Evolutionary conservation across 1,140 invertebrate species (phyloP), one percentile per base, ranked within the genome.

Genomic region (Triops longicaudatus): DNA sequence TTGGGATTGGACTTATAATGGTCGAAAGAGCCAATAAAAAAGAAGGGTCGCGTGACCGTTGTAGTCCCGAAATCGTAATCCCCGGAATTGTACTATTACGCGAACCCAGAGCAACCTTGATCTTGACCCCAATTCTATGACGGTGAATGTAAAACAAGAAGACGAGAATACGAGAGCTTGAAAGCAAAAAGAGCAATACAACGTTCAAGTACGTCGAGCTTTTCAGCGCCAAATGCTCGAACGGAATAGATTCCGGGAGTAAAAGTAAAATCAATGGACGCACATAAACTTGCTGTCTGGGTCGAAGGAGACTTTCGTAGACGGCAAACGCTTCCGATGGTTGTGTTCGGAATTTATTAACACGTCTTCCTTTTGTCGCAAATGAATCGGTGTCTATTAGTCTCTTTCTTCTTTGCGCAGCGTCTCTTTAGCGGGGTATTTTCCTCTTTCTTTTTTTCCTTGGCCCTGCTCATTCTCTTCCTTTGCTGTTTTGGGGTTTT

Each of bases 71-170:
- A 63, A 9, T 63, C 50, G 50, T 63, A 63, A 63, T 63, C 50
- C 50, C 14, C 22, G 50, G n/a, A n/a, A 63, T 63, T 63, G 50
- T 63, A 63, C 50, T 63, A 63, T 63, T 63, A 63, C 50, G 50
- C 50, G 50, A 63, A 22, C 50, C 50, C 50, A 63, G 50, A 63
- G 50, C 50, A 63, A 63, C 50, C 50, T 63, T 63, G 50, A 63
- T 63, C 50, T 63, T 63, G 50, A 63, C 50, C 50, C 14, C 50
- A 63, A 63, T 63, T 63, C 50, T 63, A n/a, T 63, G 50, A n/a
- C 50, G 50, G 50, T 63, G 50, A 63, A 22, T 63, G 50, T 63
- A 63, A 63, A 63, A 63, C 50, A 63, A 63, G 50, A 63, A 63
- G 50, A 63, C 17, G 50, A 63, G 50, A 63, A 63, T 63, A 22